A percentile compares a stretch with the other conserved stretches of the same genome.
phyloP scores from a whole-genome alignment of 2,888 invertebrate species.

The Drosophila algonquin region DNA sequence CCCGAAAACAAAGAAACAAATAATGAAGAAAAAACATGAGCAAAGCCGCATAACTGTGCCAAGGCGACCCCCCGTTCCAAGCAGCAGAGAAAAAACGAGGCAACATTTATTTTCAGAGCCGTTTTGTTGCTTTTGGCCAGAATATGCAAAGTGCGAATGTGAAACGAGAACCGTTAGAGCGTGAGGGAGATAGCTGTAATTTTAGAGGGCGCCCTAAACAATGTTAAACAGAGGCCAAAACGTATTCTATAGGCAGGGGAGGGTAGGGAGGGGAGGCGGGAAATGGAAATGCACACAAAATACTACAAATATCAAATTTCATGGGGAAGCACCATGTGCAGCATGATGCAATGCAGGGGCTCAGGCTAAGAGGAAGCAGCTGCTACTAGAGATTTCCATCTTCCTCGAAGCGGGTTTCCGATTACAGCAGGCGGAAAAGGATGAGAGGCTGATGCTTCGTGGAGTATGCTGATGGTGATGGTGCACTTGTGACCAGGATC shows the following conservation, averaged over 20 bases:
- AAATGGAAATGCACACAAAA: conserved; percentile 45
- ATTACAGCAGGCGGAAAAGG: conserved; percentile 12
- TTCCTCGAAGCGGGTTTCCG: conserved; percentile 29
- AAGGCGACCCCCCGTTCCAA: conserved; percentile 57
- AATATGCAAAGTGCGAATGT: conserved; percentile 68
- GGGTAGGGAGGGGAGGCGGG: too few species aligned
- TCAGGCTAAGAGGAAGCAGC: conserved; percentile 23
- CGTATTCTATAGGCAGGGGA: conserved; percentile 36
- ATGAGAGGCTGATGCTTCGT: conserved; percentile 3
- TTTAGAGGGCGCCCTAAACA: conserved; percentile 53
- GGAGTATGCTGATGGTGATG: conserved; percentile 29
- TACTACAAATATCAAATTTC: conserved; percentile 59
- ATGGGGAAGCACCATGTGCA: conserved; percentile 36
- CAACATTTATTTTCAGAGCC: conserved; percentile 17
- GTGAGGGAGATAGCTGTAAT: conserved; percentile 44
- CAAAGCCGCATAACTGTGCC: conserved; percentile 76
- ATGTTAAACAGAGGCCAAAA: conserved; percentile 67
- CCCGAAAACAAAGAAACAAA: conserved; percentile 4
- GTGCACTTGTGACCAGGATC: conserved; percentile 20
- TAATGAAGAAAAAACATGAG: conserved; percentile 38
- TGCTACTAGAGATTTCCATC: conserved; percentile 37
- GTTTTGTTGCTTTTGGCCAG: conserved; percentile 33
- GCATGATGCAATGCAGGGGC: conserved; percentile 54
- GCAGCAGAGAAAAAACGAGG: conserved; percentile 33
- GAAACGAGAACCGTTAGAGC: conserved; percentile 65